Percentiles rank a stretch among this genome's conserved stretches.
phyloP scores from a whole-genome alignment of 2,888 invertebrate genomes.

The Encarsia formosa region DNA sequence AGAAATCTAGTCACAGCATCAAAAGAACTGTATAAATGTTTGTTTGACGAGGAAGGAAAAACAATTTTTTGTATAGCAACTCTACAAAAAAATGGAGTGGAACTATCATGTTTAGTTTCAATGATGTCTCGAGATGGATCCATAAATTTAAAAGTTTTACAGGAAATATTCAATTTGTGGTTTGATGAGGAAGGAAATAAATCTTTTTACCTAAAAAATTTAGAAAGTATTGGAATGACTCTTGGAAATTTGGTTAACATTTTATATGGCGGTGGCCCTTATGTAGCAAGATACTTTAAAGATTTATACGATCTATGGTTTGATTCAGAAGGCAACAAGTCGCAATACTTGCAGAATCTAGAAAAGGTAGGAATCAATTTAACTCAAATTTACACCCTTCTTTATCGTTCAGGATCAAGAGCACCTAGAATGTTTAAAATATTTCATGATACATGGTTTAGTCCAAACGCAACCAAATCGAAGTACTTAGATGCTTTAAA shows the following conservation, averaged over 20 bases:
- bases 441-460: conserved; percentile 4
- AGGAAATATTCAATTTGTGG: conserved; percentile 1
- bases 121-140: neutral
- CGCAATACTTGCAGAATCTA: conserved; percentile 11
- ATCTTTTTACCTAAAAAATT: conserved; percentile 26
- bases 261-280: conserved; percentile 14
- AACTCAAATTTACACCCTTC: neutral
- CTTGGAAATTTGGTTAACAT: neutral
- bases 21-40: neutral
- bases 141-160: too few relatives aligned
- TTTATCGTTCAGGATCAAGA: neutral
- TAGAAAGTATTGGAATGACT: neutral
- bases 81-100: neutral
- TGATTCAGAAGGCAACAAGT: conserved; percentile 22
- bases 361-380: neutral
- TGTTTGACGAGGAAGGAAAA: neutral
- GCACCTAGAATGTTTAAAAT: neutral
- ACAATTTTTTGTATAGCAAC: neutral
- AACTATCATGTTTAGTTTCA: neutral
- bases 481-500: neutral
- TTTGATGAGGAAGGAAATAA: conserved; percentile 1
- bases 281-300: conserved; percentile 28
- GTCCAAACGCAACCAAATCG: neutral
- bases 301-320: conserved; percentile 31
- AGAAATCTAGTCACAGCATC: neutral